Percentiles rank a stretch among this genome's conserved stretches.
Evolutionary conservation across 1,140 invertebrate species (phyloP).

Genomic region (Latrodectus geometricus): DNA sequence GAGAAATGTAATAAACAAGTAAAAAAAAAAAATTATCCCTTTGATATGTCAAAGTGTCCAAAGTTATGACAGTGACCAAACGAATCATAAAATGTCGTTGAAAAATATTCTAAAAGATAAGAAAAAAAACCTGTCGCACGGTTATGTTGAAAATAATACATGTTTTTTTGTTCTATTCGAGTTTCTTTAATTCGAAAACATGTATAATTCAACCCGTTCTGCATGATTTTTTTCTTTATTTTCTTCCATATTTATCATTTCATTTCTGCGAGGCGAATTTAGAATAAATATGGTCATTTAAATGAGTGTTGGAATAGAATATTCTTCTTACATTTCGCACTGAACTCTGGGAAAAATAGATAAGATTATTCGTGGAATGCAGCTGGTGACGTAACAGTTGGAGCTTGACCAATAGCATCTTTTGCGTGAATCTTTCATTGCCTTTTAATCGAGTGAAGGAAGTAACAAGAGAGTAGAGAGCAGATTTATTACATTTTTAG

Average conservation of each 20-base stretch:
- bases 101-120: slow-evolving; percentile 29
- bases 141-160: neutral
- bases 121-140: slow-evolving; percentile 3
- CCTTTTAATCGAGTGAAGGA: neutral
- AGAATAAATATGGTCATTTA: neutral
- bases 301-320: neutral
- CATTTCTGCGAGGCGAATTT: neutral
- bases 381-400: neutral
- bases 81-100: slow-evolving; percentile 32
- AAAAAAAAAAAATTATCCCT: slow-evolving; percentile 10
- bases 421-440: neutral
- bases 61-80: slow-evolving; percentile 36
- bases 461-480: neutral
- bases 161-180: neutral
- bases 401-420: neutral
- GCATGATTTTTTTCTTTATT: neutral
- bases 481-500: slow-evolving; percentile 32
- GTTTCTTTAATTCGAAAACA: slow-evolving; percentile 16
- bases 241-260: neutral
- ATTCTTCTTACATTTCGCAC: neutral
- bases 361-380: slow-evolving; percentile 4
- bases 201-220: slow-evolving; percentile 16
- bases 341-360: slow-evolving; percentile 5
- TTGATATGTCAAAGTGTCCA: slow-evolving; percentile 36
- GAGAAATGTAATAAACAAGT: neutral